Evolutionary conservation across 2,797 vertebrate genomes (phyloP).

Genomic region (Mycteria americana): DNA sequence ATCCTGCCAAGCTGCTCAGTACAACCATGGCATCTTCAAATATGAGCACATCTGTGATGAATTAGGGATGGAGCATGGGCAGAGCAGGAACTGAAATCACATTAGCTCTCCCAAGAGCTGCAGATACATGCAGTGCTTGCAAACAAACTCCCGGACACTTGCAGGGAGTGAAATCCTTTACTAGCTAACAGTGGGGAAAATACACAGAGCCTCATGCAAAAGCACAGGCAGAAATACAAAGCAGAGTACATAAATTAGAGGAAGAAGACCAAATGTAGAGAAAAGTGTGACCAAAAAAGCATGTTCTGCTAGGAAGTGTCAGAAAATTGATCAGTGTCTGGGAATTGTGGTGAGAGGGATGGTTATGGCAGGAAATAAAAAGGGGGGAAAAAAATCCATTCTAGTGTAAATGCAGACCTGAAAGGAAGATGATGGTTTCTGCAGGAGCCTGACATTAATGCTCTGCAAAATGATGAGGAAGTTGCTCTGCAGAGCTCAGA

Average conservation of each 20-base stretch:
- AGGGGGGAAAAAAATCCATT: neutral
- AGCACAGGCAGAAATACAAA: neutral
- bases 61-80: neutral
- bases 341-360: neutral
- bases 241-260: neutral
- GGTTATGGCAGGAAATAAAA: neutral
- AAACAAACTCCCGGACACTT: neutral
- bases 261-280: neutral
- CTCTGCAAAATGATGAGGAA: neutral
- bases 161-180: neutral
- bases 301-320: neutral
- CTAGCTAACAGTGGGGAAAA: neutral
- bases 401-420: neutral
- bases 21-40: neutral
- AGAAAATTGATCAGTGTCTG: neutral
- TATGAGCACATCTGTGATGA: neutral
- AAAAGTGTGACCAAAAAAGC: neutral
- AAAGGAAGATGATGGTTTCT: neutral
- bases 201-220: neutral
- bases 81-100: neutral
- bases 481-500: neutral
- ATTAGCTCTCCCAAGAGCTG: slow-evolving; percentile 8
- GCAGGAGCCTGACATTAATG: neutral
- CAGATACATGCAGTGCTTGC: neutral
- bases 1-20: neutral